These are phyloP conservation scores for Cichladusa arquata DNA, from an alignment of 2,113 vertebrate species.

Conservation along the genomic window DNA sequence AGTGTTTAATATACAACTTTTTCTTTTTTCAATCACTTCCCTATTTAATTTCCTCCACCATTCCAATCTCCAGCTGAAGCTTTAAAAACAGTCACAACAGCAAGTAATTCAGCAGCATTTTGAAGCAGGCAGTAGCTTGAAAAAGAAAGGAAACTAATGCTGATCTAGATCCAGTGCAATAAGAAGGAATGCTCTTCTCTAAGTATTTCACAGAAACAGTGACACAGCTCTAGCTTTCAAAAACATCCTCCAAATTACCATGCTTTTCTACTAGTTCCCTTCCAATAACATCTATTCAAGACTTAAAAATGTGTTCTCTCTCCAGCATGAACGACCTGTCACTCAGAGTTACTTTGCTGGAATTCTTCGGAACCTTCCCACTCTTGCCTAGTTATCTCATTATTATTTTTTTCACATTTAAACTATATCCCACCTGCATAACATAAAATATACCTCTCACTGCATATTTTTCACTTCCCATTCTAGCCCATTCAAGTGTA, in stretches of 20 bases:
- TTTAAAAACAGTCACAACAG: background rate
- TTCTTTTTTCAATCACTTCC: background rate
- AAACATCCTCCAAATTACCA: background rate
- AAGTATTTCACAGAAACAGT: background rate
- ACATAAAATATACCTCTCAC: background rate
- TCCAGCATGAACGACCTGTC: background rate
- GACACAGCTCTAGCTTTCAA: background rate
- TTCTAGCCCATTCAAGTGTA: background rate
- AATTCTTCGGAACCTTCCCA: background rate
- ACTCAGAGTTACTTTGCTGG: background rate
- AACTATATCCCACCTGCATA: background rate
- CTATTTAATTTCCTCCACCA: background rate
- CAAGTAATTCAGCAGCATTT: background rate
- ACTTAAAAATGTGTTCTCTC: background rate
- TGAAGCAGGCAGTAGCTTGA: background rate
- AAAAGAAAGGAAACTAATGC: background rate
- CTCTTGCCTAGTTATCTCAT: background rate
- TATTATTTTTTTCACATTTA: background rate
- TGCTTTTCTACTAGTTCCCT: background rate
- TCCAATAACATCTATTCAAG: background rate
- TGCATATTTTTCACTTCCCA: background rate
- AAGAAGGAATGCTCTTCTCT: background rate
- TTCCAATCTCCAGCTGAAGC: background rate
- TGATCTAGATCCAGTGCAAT: background rate
- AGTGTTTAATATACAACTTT: background rate